A percentile compares a stretch with the other conserved stretches of the same genome.
Conservation (phyloP, 2,888 invertebrate species). For the Apodemia hepburni region DNA sequence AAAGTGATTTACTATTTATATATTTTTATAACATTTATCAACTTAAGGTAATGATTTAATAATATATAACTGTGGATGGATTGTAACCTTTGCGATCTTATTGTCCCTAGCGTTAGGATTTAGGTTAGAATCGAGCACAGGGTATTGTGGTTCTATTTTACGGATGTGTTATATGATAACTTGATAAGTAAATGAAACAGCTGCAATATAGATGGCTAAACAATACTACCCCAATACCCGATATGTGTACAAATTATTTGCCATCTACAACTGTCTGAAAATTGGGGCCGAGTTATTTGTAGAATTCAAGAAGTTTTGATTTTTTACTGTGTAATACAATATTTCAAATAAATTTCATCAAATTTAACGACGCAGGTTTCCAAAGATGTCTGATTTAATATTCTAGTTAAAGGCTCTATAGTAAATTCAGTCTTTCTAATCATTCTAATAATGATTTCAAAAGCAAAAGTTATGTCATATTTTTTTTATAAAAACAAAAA, state of each 20-base stretch:
- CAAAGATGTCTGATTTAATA: no score
- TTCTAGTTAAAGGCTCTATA: no score
- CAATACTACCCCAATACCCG: conserved; percentile 79
- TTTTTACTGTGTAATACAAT: no score
- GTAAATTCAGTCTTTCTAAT: no score
- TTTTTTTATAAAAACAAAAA: no score
- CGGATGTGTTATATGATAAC: conserved; percentile 63
- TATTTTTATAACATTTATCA: not conserved
- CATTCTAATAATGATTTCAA: no score
- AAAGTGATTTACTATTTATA: not conserved
- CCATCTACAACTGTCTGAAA: conserved; percentile 62
- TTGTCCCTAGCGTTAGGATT: conserved; percentile 75
- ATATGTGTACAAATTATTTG: conserved; percentile 59
- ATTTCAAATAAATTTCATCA: no score
- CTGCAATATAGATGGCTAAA: conserved; percentile 44
- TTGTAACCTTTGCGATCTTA: conserved; percentile 71
- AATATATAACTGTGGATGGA: conserved; percentile 8
- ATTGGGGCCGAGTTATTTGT: conserved; percentile 35
- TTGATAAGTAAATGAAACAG: conserved; percentile 61
- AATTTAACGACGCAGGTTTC: no score
- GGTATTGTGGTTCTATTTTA: conserved; percentile 80
- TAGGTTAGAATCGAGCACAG: conserved; percentile 75
- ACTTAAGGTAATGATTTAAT: not conserved
- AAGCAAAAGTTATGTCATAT: no score
- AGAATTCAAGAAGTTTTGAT: not conserved